Conservation (phyloP, 2,888 invertebrate species). For the Meganola albula region DNA sequence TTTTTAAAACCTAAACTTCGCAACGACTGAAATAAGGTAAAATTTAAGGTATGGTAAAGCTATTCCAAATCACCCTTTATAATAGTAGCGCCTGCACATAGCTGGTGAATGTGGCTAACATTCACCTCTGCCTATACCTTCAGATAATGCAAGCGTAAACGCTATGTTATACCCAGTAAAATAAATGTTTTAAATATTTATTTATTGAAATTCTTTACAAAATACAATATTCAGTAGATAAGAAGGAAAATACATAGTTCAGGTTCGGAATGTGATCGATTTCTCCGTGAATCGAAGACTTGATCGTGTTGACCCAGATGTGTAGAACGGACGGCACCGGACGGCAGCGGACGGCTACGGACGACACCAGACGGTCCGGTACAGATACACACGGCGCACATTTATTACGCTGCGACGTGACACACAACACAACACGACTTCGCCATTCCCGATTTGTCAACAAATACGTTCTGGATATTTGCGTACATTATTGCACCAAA, state of each 20-base stretch:
- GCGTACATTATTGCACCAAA: no score
- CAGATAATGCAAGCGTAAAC: no score
- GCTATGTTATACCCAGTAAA: background rate
- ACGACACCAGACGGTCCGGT: conserved; percentile 1
- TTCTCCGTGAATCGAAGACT: conserved; percentile 3
- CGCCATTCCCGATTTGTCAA: no score
- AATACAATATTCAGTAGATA: background rate
- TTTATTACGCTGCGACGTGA: conserved; percentile 13
- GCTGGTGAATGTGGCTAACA: no score
- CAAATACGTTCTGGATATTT: no score
- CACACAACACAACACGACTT: no score
- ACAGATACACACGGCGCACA: conserved; percentile 7
- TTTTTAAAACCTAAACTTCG: no score
- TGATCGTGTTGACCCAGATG: conserved; percentile 11
- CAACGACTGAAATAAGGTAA: no score
- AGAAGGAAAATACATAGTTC: background rate
- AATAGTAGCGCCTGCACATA: no score
- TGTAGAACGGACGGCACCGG: background rate
- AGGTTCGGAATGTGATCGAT: conserved; percentile 3
- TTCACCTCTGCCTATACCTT: no score
- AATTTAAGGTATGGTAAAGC: no score
- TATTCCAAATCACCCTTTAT: no score
- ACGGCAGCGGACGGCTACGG: background rate
- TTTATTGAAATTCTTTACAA: background rate
- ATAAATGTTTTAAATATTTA: background rate